Evolutionary conservation across 2,888 invertebrate genomes (phyloP), one percentile per base, ranked within the genome.

Genomic region (Xylota segnis): DNA sequence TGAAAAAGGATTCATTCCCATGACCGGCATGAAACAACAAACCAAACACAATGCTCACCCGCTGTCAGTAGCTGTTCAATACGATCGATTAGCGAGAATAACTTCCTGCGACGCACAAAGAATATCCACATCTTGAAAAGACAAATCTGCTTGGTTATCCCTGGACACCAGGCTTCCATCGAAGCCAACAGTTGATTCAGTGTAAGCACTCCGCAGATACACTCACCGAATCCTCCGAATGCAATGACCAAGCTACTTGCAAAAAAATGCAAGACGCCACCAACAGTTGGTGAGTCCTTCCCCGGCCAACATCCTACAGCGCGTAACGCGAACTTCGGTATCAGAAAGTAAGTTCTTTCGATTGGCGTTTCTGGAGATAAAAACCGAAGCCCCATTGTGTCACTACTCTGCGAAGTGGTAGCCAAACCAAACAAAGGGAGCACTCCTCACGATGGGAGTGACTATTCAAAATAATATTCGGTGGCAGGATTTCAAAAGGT

Each of bases 131-230:
- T 88, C 78, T 92, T 92, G n/a, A 91, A 81, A 2, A 91, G 84
- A 10, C 83, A 90, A 5, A 92, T 89, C 6, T 88, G 88, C 82
- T 91, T 90, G 12, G 91, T 91, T 52, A 88, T 88, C 50, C 90
- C 90, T 9, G 92, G 92, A 87, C 91, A 91, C 84, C 92, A 90
- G 37, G 91, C 92, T 87, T 91, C 92, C 74, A 92, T 87, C 0
- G 92, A 91, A 6, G 82, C 78, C 0, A 90, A 87, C 71, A 91
- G 76, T 74, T 90, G 87, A 70, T 88, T 71, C 12, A 90, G 70
- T 87, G 91, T 84, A 5, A 88, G 58, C 50, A 90, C 86, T 0
- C 91, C 91, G 45, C 89, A 91, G n/a, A 89, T 82, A 72, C 88
- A 88, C 86, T 91, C 92, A 50, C 90, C 90, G 45, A 89, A 78